Evolutionary conservation across 2,888 invertebrate species (phyloP).

Genomic region (Polyploca ridens): DNA sequence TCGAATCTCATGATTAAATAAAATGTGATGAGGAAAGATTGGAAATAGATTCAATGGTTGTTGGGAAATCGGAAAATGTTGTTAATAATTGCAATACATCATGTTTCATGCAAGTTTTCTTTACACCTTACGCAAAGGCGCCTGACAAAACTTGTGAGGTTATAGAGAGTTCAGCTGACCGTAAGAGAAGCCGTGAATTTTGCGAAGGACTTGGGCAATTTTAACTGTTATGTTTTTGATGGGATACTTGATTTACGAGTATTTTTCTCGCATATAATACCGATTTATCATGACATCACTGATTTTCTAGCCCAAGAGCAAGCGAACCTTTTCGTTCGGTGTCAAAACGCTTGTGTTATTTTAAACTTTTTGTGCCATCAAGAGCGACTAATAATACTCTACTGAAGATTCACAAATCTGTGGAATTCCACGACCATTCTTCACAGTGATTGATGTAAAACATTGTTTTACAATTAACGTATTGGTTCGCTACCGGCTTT

Average conservation of each 20-base stretch:
- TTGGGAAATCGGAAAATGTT: too few species aligned
- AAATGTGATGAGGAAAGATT: background rate
- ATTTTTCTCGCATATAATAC: background rate
- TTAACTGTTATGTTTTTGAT: too few species aligned
- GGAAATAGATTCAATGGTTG: too few species aligned
- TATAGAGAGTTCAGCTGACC: too few species aligned
- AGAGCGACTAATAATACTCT: background rate
- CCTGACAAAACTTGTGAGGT: too few species aligned
- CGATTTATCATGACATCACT: background rate
- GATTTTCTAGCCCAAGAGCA: background rate
- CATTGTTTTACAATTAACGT: slow-evolving; percentile 10
- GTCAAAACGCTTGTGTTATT: background rate
- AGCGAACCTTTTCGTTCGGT: background rate
- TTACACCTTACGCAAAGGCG: too few species aligned
- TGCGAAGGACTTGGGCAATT: too few species aligned
- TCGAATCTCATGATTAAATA: background rate
- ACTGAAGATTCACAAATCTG: background rate
- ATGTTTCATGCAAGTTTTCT: too few species aligned
- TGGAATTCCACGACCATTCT: background rate
- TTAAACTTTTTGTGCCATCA: background rate
- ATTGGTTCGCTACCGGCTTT: slow-evolving; percentile 1
- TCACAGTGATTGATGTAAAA: slow-evolving; percentile 8
- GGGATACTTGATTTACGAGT: background rate
- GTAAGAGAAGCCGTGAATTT: too few species aligned
- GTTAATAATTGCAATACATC: too few species aligned